Evolutionary conservation across 2,888 invertebrate genomes (phyloP).

Genomic region (Melangyna quadrimaculata): DNA sequence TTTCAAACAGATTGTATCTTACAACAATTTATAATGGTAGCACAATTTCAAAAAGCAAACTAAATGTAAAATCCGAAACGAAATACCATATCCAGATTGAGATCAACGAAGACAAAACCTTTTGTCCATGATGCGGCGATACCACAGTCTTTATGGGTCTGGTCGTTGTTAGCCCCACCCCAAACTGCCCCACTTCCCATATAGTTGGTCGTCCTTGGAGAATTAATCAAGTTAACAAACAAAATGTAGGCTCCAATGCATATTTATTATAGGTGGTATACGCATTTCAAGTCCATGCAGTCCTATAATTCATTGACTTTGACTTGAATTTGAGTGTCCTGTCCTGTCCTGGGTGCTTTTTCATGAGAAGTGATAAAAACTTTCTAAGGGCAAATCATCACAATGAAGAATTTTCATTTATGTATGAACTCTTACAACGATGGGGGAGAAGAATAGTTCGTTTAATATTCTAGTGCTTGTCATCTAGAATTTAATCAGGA

Average conservation of each 20-base stretch:
- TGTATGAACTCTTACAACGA: too few species aligned
- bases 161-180: not conserved
- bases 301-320: constrained; percentile 1
- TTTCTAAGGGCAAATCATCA: not conserved
- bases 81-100: not conserved
- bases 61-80: not conserved
- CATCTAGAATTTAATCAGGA: constrained; percentile 4
- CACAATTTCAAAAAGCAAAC: not conserved
- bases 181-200: not conserved
- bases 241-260: constrained; percentile 8
- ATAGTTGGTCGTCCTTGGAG: not conserved
- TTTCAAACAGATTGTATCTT: not conserved
- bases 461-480: not conserved
- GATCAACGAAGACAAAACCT: not conserved
- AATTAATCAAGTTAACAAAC: constrained; percentile 20
- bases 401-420: not conserved
- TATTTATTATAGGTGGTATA: too few species aligned
- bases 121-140: not conserved
- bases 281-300: constrained; percentile 16
- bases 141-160: not conserved
- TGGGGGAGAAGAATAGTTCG: not conserved
- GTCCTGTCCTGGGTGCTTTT: not conserved
- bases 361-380: not conserved
- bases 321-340: not conserved
- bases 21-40: not conserved